Evolutionary conservation across 2,113 vertebrate species (phyloP).

Genomic region (Oreochromis niloticus): DNA sequence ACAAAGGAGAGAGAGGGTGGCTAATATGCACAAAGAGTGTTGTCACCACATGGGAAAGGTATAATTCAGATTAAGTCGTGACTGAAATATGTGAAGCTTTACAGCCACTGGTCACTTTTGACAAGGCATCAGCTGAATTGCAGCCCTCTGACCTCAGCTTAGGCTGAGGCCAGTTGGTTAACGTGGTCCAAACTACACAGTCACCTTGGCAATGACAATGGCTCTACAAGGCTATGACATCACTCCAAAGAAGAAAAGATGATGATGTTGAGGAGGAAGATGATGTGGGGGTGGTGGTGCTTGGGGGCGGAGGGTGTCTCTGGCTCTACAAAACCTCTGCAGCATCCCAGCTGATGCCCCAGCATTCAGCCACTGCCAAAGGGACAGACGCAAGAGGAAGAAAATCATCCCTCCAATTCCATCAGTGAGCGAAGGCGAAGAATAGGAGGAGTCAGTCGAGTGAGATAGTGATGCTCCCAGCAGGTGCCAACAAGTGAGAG

Average conservation of each 20-base stretch:
- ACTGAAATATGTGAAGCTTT: neutral
- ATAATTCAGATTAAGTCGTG: constrained; percentile 7
- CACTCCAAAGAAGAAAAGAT: constrained; percentile 38
- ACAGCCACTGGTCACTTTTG: neutral
- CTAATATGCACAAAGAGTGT: neutral
- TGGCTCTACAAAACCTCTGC: constrained; percentile 59
- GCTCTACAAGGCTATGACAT: constrained; percentile 52
- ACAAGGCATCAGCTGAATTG: neutral
- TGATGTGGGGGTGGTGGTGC: neutral
- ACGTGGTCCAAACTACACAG: neutral
- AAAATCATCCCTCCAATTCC: constrained; percentile 42
- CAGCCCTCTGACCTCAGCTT: constrained; percentile 24
- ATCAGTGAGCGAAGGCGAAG: constrained; percentile 10
- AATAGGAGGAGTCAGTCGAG: constrained; percentile 50
- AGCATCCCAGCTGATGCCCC: constrained; percentile 53
- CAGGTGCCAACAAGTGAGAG: constrained; percentile 73
- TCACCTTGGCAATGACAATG: constrained; percentile 59
- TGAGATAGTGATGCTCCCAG: constrained; percentile 68
- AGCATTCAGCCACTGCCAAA: constrained; percentile 51
- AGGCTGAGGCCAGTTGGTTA: neutral
- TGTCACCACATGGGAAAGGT: neutral
- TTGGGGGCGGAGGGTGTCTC: neutral
- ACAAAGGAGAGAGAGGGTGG: constrained; percentile 35
- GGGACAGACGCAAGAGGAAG: constrained; percentile 33
- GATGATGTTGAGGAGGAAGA: constrained; percentile 3